phyloP scores from a whole-genome alignment of 2,113 vertebrate genomes.

The Nothobranchius kuhntae region DNA sequence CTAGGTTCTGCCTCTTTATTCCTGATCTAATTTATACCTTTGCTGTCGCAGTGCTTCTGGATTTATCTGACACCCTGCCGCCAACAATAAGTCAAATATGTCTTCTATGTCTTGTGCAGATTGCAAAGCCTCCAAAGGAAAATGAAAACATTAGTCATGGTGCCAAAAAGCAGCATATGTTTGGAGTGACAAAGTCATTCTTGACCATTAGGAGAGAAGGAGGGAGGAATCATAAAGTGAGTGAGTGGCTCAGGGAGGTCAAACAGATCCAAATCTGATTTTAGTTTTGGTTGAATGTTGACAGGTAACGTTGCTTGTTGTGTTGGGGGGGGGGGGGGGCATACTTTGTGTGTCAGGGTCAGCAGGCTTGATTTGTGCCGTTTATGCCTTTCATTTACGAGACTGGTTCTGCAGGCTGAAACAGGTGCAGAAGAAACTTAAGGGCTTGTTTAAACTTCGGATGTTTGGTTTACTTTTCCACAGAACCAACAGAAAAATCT shows the following conservation, averaged over 20 bases:
- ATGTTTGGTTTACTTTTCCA: neutral
- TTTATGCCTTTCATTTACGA: neutral
- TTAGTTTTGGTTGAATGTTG: neutral
- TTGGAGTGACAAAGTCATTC: constrained; percentile 23
- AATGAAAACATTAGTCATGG: constrained; percentile 21
- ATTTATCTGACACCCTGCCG: constrained; percentile 18
- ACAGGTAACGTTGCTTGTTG: neutral
- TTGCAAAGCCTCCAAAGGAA: constrained; percentile 11
- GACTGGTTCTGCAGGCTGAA: neutral
- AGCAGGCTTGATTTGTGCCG: neutral
- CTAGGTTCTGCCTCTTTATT: constrained; percentile 15
- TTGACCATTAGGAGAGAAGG: neutral
- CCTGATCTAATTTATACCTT: constrained; percentile 10
- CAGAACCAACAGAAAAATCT: neutral
- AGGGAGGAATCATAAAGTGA: constrained; percentile 6
- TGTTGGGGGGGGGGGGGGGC: neutral
- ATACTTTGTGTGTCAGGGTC: neutral
- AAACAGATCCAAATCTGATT: neutral
- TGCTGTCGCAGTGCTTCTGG: constrained; percentile 17
- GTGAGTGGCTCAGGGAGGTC: neutral
- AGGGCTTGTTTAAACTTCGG: neutral
- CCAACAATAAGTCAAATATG: constrained; percentile 11
- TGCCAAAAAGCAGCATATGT: constrained; percentile 18
- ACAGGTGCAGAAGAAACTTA: neutral
- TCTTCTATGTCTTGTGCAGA: neutral